Percentiles rank a stretch among this genome's conserved stretches.
Conservation (phyloP, 2,888 invertebrate genomes). For the Hedychridium roseum region DNA sequence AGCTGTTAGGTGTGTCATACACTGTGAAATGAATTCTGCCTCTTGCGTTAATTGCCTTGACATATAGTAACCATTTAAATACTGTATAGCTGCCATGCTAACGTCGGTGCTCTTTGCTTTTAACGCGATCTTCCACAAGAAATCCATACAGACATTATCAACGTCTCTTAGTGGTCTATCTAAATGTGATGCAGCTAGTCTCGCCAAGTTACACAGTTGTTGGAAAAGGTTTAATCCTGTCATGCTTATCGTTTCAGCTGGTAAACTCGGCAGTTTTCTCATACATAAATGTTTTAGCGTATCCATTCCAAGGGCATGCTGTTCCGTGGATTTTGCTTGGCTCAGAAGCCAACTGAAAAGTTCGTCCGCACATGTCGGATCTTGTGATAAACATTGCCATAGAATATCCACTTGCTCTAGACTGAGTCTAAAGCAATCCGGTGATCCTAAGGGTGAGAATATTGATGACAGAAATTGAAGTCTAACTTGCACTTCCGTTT, state of each 20-base stretch:
- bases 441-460: slow-evolving; percentile 89
- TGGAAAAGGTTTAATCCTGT: slow-evolving; percentile 90
- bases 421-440: slow-evolving; percentile 84
- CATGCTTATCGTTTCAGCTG: slow-evolving; percentile 91
- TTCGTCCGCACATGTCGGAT: slow-evolving; percentile 88
- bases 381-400: slow-evolving; percentile 90
- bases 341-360: slow-evolving; percentile 92
- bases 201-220: slow-evolving; percentile 87
- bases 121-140: slow-evolving; percentile 93
- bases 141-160: slow-evolving; percentile 85
- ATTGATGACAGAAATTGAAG: slow-evolving; percentile 92
- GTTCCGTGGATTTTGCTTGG: slow-evolving; percentile 90
- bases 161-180: slow-evolving; percentile 62
- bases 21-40: slow-evolving; percentile 91
- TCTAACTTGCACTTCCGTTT: slow-evolving; percentile 90
- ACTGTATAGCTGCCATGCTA: slow-evolving; percentile 93
- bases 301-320: slow-evolving; percentile 89
- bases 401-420: slow-evolving; percentile 90
- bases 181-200: slow-evolving; percentile 77
- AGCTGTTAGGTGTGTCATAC: slow-evolving; percentile 89
- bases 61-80: slow-evolving; percentile 93
- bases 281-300: slow-evolving; percentile 87
- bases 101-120: slow-evolving; percentile 92
- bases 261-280: slow-evolving; percentile 86
- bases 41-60: slow-evolving; percentile 90